Evolutionary conservation across 2,113 vertebrate species (phyloP), one percentile per base, ranked within the genome.

Genomic region (Coregonus clupeaformis): DNA sequence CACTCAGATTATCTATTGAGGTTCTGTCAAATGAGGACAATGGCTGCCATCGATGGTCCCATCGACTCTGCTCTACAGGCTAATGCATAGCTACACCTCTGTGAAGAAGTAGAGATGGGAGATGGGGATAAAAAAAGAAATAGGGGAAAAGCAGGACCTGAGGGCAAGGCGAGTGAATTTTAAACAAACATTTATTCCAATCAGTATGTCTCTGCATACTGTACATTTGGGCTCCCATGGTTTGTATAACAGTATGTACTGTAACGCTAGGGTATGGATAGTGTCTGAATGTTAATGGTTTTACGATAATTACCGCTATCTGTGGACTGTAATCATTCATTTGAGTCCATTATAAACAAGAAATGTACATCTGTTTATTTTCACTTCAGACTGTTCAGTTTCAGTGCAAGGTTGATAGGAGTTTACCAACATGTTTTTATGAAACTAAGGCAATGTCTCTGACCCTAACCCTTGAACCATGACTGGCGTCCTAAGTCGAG

Each of bases 231-330:
- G 80, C 88, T 83, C 76, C 72, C 78, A 83, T 75, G 57, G n/a
- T 24, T 60, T 22, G 57, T 60, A 3, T 18, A 16, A 42, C 36
- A 42, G 36, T 5, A 16, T 52, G 12, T 18, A 18, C 67, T 77
- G 62, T 20, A 25, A 79, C 75, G 62, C 72, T 80, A 62, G 9
- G 69, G 80, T 89, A 89, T 88, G 89, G 86, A 91, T 90, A 87
- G 84, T 82, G 89, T 87, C 60, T 74, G 89, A 91, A 91, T 90
- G 87, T 90, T 91, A 91, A 91, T 89, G 84, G 81, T 85, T 89
- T 92, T 90, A 86, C 77, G 77, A 91, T 91, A 91, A 91, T 91
- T 92, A 90, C 78, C 71, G 70, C 84, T 90, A 90, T 91, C 89
- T 91, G 86, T 82, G 80, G 27, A 47, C 83, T 84, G 84, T 82